Evolutionary conservation across 2,888 invertebrate genomes (phyloP).

Genomic region (Exephanes ischioxanthus): DNA sequence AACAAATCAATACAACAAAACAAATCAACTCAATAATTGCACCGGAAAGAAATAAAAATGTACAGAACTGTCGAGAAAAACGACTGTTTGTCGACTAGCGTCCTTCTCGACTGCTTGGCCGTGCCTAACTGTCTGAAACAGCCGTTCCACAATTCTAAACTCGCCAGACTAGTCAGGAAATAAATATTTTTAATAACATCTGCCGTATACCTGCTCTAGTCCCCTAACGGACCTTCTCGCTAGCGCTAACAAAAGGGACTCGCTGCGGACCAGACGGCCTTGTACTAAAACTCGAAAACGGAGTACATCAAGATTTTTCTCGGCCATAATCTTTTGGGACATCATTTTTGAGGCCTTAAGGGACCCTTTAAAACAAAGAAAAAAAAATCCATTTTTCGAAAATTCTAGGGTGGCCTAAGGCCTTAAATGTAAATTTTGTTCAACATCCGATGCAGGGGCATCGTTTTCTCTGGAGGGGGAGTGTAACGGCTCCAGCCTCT

Average conservation of each 20-base stretch:
- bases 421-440: too few species aligned
- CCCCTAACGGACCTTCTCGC: slow-evolving; percentile 42
- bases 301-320: slow-evolving; percentile 53
- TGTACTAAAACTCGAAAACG: slow-evolving; percentile 54
- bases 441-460: too few species aligned
- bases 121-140: slow-evolving; percentile 43
- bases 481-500: too few species aligned
- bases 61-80: slow-evolving; percentile 73
- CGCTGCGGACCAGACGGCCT: slow-evolving; percentile 50
- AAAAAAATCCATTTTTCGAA: too few species aligned
- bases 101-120: slow-evolving; percentile 55
- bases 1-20: slow-evolving; percentile 6
- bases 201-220: slow-evolving; percentile 47
- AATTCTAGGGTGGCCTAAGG: too few species aligned
- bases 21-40: slow-evolving; percentile 2
- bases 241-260: slow-evolving; percentile 15
- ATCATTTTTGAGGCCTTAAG: too few species aligned
- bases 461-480: too few species aligned
- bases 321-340: slow-evolving; percentile 22
- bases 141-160: slow-evolving; percentile 37
- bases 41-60: slow-evolving; percentile 74
- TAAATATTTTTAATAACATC: slow-evolving; percentile 40
- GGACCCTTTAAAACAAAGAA: too few species aligned
- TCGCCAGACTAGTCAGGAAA: slow-evolving; percentile 27
- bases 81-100: slow-evolving; percentile 47